Conservation (phyloP, 1,140 invertebrate genomes). For the Rhopalosiphum padi region DNA sequence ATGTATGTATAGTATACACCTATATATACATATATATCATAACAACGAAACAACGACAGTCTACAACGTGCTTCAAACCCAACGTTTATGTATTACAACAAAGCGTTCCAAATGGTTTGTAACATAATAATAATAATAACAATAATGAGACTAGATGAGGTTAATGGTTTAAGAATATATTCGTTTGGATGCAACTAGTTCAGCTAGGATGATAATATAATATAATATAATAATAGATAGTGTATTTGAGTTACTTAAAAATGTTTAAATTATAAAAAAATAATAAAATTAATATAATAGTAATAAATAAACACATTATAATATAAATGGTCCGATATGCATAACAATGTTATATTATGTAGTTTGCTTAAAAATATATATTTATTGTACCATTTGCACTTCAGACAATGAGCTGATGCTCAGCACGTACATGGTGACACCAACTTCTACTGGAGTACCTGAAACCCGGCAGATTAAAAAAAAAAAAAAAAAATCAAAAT, state of each 20-base stretch:
- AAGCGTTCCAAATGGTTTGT: constrained; percentile 43
- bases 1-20: not conserved
- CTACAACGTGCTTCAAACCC: constrained; percentile 56
- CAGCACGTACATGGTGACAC: constrained; percentile 97
- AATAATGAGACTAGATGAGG: constrained; percentile 54
- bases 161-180: constrained; percentile 45
- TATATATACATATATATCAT: not conserved
- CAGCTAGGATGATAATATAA: constrained; percentile 50
- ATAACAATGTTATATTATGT: not conserved
- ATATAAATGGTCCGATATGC: not conserved
- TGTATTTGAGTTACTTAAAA: constrained; percentile 38
- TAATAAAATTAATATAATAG: constrained; percentile 41
- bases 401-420: constrained; percentile 98
- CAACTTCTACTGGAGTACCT: constrained; percentile 94
- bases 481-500: constrained; percentile 54
- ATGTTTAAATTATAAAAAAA: constrained; percentile 36
- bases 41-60: constrained; percentile 3
- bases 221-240: constrained; percentile 26
- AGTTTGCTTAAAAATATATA: constrained; percentile 25
- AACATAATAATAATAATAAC: constrained; percentile 45
- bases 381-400: constrained; percentile 92
- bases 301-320: constrained; percentile 45
- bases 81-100: constrained; percentile 45
- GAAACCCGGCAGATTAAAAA: constrained; percentile 66
- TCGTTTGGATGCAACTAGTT: constrained; percentile 53